These are phyloP conservation scores for Myoxocephalus aenaeus DNA, from an alignment of 2,797 vertebrate genomes.

Conservation along the genomic window DNA sequence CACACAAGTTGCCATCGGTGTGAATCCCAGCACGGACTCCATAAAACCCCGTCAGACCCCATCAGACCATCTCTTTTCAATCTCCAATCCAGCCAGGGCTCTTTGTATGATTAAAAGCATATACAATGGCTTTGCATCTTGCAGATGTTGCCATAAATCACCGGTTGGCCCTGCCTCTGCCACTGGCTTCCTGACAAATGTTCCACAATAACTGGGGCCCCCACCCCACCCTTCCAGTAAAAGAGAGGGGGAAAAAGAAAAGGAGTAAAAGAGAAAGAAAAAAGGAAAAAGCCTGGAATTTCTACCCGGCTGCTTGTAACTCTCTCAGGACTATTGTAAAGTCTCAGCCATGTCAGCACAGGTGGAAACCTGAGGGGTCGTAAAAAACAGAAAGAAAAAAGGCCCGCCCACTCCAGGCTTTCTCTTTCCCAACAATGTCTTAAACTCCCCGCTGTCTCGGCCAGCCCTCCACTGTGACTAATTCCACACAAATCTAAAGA, in stretches of 20 bases:
- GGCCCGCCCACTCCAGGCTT: conserved; percentile 55
- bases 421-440: conserved; percentile 72
- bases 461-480: conserved; percentile 75
- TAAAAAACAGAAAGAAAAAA: conserved; percentile 73
- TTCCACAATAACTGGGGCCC: conserved; percentile 84
- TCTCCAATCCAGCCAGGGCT: conserved; percentile 60
- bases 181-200: conserved; percentile 89
- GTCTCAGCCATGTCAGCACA: conserved; percentile 84
- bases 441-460: conserved; percentile 56
- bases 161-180: conserved; percentile 79
- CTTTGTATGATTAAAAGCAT: conserved; percentile 81
- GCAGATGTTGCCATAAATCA: conserved; percentile 91
- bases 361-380: conserved; percentile 84
- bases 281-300: conserved; percentile 84
- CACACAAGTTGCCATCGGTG: conserved; percentile 61
- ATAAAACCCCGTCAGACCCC: conserved; percentile 60
- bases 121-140: conserved; percentile 76
- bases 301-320: conserved; percentile 86
- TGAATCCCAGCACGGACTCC: conserved; percentile 64
- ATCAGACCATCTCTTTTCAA: conserved; percentile 64
- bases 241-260: conserved; percentile 48
- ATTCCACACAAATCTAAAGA: conserved; percentile 74
- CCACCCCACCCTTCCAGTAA: conserved; percentile 79
- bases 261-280: conserved; percentile 37
- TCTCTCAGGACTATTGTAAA: conserved; percentile 87